Base-by-base conservation (phyloP, 2,888 invertebrate genomes). In the Metopia argyrocephala region DNA sequence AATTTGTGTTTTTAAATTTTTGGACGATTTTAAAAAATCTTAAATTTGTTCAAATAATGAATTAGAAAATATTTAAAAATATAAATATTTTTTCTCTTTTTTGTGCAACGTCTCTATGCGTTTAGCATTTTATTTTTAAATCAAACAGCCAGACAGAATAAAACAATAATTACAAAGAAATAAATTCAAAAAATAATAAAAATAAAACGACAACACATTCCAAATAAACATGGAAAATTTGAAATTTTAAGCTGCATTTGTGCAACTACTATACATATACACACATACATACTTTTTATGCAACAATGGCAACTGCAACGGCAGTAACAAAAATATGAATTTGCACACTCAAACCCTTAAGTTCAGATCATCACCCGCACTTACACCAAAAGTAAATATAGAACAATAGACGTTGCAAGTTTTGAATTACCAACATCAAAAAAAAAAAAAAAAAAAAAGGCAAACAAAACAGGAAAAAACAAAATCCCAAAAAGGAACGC, bases 391-490 rank as follows among this genome's bases (percentile, higher is more conserved):
- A 18, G 7, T 7, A 27, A 23, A 25, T 64, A 46, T 6, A 59
- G 62, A 80, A 80, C 80, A 80, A 76, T 80, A 66, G 78, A 65
- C 15, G 69, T 62, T 61, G 71, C 71, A 78, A 78, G 59, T 78
- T 76, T 68, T 76, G 50, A 31, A 75, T 56, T 54, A 66, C 70
- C 59, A 75, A 75, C 46, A 74, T 50, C 27, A 61, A 31, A 48
- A 15, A 38, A 18, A 57, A 50, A 27, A 50, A 74, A 76, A 15
- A 38, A 3, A 15, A 38, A 38, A 38, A 38, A 9, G 9, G 38
- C 9, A 15, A 38, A 38, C 9, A 38, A 38, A 38, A 38, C 38
- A 12, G 38, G 15, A 15, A 38, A 38, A 38, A 38, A 38, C 12
- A 15, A 38, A 69, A 12, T 21, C 45, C 12, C 5, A 69, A 76